Evolutionary conservation across 1,140 invertebrate species (phyloP).

Genomic region (Aphis gossypii): DNA sequence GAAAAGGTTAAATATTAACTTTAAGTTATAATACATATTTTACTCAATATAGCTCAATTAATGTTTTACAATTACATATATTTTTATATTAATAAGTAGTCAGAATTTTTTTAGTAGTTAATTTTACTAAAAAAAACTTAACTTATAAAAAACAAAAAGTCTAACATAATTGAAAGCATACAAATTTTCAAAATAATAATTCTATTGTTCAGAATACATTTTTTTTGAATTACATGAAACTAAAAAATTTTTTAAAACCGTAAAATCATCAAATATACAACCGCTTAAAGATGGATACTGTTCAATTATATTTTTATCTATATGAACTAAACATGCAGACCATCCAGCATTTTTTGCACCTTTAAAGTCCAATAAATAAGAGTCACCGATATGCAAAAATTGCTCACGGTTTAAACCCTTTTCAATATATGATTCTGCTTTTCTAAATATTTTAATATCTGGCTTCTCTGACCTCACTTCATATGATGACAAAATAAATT

Average conservation of each 20-base stretch:
- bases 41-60: background rate
- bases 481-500: constrained; percentile 83
- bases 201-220: background rate
- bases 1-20: background rate
- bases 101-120: background rate
- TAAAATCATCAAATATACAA: constrained; percentile 45
- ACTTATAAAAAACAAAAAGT: background rate
- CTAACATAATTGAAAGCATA: background rate
- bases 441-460: constrained; percentile 74
- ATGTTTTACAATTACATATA: background rate
- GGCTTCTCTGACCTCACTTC: constrained; percentile 79
- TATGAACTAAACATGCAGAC: constrained; percentile 70
- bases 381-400: constrained; percentile 85
- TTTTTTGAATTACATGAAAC: background rate
- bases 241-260: constrained; percentile 16
- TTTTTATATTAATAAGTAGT: background rate
- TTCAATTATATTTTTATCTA: constrained; percentile 43
- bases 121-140: background rate
- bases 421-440: constrained; percentile 69
- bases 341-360: constrained; percentile 79
- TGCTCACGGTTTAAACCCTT: constrained; percentile 67
- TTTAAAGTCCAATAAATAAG: constrained; percentile 75
- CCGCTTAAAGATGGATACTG: background rate
- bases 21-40: background rate
- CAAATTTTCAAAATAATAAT: background rate